phyloP scores from a whole-genome alignment of 2,113 vertebrate species.

The Chloropsis hardwickii region DNA sequence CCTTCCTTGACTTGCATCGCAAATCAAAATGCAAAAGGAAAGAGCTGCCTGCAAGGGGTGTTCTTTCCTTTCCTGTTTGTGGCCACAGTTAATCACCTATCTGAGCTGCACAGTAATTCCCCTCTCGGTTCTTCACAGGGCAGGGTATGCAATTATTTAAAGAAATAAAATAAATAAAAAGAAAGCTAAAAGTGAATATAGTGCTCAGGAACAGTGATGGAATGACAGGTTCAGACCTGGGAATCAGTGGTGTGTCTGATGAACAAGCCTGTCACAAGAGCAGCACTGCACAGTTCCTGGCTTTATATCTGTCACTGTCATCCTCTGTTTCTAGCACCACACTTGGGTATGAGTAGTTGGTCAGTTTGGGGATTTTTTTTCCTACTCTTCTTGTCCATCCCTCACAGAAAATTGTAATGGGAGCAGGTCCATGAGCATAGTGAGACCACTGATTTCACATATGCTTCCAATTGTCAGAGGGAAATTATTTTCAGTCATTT shows the following conservation, averaged over 20 bases:
- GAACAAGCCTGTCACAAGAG: not conserved
- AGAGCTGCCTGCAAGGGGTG: conserved; percentile 18
- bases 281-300: not conserved
- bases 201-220: not conserved
- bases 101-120: not conserved
- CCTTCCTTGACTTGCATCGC: conserved; percentile 46
- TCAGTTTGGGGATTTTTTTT: not conserved
- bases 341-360: not conserved
- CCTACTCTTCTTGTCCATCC: not conserved
- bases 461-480: not conserved
- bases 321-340: not conserved
- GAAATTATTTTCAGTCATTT: not conserved
- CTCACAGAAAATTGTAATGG: not conserved
- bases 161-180: conserved; percentile 19
- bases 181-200: not conserved
- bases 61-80: conserved; percentile 8
- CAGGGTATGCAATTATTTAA: not conserved
- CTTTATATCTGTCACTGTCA: not conserved
- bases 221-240: not conserved
- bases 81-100: conserved; percentile 41
- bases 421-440: not conserved
- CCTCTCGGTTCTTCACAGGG: not conserved
- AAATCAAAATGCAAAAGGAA: conserved; percentile 62
- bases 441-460: not conserved
- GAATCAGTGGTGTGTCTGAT: not conserved